Percentiles rank a stretch among this genome's conserved stretches.
Conservation (phyloP, 2,113 vertebrate genomes). For the Symphodus melops region DNA sequence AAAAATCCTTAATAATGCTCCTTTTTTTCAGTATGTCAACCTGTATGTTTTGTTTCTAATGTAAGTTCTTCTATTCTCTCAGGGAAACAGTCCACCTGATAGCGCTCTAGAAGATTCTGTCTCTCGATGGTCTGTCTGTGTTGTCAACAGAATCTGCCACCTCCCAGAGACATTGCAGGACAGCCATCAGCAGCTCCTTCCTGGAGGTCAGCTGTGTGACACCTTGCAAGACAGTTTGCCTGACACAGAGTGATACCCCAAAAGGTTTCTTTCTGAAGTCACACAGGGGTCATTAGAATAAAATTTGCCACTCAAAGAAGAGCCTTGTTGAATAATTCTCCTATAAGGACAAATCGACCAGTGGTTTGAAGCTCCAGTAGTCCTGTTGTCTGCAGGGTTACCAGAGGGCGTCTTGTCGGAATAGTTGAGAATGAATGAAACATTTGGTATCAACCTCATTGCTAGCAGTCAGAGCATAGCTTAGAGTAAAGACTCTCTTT, state of each 20-base stretch:
- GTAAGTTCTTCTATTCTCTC: slow-evolving; percentile 30
- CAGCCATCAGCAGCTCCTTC: slow-evolving; percentile 17
- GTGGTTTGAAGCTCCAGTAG: background rate
- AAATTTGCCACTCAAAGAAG: background rate
- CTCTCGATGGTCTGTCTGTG: slow-evolving; percentile 7
- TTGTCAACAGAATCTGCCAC: slow-evolving; percentile 9
- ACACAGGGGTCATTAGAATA: background rate
- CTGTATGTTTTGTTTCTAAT: no score
- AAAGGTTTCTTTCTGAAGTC: background rate
- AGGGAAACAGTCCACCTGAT: slow-evolving; percentile 11
- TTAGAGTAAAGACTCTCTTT: no score
- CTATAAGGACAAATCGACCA: background rate
- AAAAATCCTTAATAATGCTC: no score
- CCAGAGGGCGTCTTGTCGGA: background rate
- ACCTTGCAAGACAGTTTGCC: slow-evolving; percentile 9
- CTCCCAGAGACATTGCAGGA: slow-evolving; percentile 17
- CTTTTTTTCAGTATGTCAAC: no score
- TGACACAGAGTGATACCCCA: background rate
- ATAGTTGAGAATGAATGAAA: no score
- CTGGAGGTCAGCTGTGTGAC: slow-evolving; percentile 29
- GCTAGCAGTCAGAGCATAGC: no score
- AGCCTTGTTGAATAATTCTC: background rate
- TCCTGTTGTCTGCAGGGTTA: background rate
- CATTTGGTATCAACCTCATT: no score
- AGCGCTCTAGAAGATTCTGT: slow-evolving; percentile 17